phyloP scores from a whole-genome alignment of 2,797 vertebrate genomes.

The Paguma larvata region DNA sequence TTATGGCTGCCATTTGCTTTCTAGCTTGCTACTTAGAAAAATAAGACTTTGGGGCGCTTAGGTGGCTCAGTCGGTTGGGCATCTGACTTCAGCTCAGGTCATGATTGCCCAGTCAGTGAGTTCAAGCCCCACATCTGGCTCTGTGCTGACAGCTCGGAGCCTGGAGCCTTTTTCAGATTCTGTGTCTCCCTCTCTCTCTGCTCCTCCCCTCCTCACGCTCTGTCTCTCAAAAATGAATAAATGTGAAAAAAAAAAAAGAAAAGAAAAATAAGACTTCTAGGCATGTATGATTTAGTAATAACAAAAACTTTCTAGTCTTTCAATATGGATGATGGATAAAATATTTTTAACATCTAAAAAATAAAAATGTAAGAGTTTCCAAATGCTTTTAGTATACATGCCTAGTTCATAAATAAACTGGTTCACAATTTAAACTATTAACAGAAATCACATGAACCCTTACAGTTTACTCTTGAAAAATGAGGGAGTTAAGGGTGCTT shows the following conservation, averaged over 20 bases:
- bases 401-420: constrained; percentile 22
- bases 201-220: no score
- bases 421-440: constrained; percentile 8
- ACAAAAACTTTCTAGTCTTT: not conserved
- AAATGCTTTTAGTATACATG: constrained; percentile 49
- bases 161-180: no score
- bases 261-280: not conserved
- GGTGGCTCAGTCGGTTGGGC: no score
- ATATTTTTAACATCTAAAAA: constrained; percentile 56
- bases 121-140: no score
- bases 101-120: no score
- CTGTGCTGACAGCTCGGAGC: no score
- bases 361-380: constrained; percentile 22
- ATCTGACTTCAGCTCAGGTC: no score
- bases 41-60: not conserved
- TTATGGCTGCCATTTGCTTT: constrained; percentile 10
- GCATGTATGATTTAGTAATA: constrained; percentile 22
- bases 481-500: not conserved
- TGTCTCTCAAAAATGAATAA: no score
- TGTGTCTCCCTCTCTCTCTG: no score
- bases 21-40: constrained; percentile 13
- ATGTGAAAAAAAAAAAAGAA: no score
- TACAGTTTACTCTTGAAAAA: not conserved
- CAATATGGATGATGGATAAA: constrained; percentile 15
- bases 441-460: constrained; percentile 21